Percentiles rank a stretch among this genome's conserved stretches.
These are phyloP conservation scores for Willisornis vidua DNA, from an alignment of 2,113 vertebrate genomes.

Conservation along the genomic window DNA sequence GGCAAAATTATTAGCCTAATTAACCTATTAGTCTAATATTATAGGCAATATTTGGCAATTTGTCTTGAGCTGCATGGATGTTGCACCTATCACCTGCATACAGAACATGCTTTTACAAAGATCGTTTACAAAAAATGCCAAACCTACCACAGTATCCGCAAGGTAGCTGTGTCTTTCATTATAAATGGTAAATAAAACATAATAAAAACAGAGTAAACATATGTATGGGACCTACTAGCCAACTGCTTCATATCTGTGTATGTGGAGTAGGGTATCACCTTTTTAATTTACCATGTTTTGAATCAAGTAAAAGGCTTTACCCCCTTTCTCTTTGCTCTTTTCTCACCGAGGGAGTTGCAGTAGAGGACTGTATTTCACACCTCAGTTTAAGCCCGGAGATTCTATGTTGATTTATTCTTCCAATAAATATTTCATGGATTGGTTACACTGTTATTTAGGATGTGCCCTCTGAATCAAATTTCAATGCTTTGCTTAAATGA, in stretches of 20 bases:
- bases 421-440: slow-evolving; percentile 7
- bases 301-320: not conserved
- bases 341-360: not conserved
- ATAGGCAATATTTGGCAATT: too few relatives aligned
- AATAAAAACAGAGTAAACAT: not conserved
- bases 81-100: not conserved
- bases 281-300: not conserved
- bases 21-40: too few relatives aligned
- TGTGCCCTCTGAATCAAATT: slow-evolving; percentile 17
- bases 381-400: not conserved
- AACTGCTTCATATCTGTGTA: not conserved
- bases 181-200: not conserved
- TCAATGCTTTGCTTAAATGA: not conserved
- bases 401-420: not conserved
- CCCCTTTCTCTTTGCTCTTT: not conserved
- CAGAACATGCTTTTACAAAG: not conserved
- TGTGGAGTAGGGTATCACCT: not conserved
- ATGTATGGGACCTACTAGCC: not conserved
- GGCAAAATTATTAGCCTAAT: not conserved
- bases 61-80: not conserved
- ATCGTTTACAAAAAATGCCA: not conserved
- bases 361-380: not conserved
- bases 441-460: slow-evolving; percentile 14
- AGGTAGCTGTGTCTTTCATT: not conserved
- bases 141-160: not conserved